Percentiles rank a stretch among this genome's conserved stretches.
These are phyloP conservation scores for Protosalanx chinensis DNA, from an alignment of 2,797 vertebrate species.

Conservation along the genomic window DNA sequence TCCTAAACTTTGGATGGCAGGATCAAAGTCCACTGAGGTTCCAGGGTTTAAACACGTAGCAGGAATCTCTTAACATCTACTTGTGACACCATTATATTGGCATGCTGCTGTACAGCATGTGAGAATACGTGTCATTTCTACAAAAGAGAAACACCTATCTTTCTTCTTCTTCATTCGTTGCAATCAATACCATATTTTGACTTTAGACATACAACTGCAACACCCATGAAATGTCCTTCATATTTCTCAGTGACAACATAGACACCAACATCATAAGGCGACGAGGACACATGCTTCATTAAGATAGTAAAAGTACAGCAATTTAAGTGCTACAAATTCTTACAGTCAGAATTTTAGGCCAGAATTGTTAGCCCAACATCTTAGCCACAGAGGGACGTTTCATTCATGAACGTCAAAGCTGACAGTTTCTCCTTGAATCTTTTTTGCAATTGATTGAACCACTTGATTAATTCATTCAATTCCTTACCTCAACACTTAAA, in stretches of 20 bases:
- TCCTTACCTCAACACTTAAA: not conserved
- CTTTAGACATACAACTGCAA: not conserved
- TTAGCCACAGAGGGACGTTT: not conserved
- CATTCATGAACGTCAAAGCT: not conserved
- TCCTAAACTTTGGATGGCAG: constrained; percentile 4
- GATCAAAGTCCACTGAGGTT: not conserved
- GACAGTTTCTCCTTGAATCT: not conserved
- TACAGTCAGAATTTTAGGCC: constrained; percentile 21
- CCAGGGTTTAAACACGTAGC: not conserved
- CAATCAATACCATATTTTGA: not conserved
- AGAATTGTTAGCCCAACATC: constrained; percentile 29
- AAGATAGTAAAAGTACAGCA: constrained; percentile 47
- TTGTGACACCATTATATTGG: not conserved
- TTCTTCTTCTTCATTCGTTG: not conserved
- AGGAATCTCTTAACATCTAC: not conserved
- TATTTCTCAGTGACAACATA: not conserved
- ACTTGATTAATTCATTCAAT: not conserved
- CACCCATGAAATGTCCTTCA: too few relatives aligned
- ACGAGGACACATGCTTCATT: constrained; percentile 39
- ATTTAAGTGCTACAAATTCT: constrained; percentile 39
- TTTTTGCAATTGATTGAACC: not conserved
- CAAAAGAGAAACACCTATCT: not conserved
- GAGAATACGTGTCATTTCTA: not conserved
- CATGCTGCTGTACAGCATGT: not conserved
- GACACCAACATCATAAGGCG: not conserved